Conservation (phyloP, 30 jellyfish, hydroid and myxozoan species). For the Clytia hemisphaerica region DNA sequence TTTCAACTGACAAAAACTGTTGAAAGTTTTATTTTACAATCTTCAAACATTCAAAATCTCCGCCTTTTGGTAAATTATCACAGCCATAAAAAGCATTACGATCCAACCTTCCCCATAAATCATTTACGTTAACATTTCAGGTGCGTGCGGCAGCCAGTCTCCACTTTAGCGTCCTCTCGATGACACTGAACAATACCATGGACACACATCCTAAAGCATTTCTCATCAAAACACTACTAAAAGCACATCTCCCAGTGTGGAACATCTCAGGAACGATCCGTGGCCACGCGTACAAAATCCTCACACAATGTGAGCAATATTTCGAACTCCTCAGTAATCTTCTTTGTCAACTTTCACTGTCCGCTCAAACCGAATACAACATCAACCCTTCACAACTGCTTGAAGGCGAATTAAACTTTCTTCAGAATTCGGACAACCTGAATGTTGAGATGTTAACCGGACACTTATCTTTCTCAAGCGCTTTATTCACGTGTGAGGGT, state of each 20-base stretch:
- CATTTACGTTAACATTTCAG: conserved; percentile 23
- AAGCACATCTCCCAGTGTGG: conserved; percentile 87
- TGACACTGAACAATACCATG: conserved; percentile 37
- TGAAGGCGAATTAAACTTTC: conserved; percentile 60
- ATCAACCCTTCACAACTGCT: conserved; percentile 53
- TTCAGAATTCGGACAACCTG: conserved; percentile 31
- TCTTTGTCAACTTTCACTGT: conserved; percentile 30
- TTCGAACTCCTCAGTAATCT: conserved; percentile 71
- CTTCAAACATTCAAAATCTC: too few species aligned
- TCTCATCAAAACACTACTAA: conserved; percentile 54
- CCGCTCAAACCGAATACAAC: conserved; percentile 44
- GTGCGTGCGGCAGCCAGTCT: conserved; percentile 68
- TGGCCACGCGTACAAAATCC: conserved; percentile 28
- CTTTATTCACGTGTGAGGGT: conserved; percentile 77
- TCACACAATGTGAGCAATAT: conserved; percentile 62
- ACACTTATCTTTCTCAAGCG: conserved; percentile 58
- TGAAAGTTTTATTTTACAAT: too few species aligned
- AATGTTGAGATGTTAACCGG: conserved; percentile 43
- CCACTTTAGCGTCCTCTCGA: conserved; percentile 64
- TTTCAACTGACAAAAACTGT: too few species aligned
- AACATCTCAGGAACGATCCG: conserved; percentile 64
- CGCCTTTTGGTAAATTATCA: too few species aligned
- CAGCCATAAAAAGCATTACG: too few species aligned
- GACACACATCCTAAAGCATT: conserved; percentile 54
- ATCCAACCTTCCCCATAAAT: too few species aligned